Evolutionary conservation across 2,797 vertebrate genomes (phyloP).

Genomic region (Karalla daura): DNA sequence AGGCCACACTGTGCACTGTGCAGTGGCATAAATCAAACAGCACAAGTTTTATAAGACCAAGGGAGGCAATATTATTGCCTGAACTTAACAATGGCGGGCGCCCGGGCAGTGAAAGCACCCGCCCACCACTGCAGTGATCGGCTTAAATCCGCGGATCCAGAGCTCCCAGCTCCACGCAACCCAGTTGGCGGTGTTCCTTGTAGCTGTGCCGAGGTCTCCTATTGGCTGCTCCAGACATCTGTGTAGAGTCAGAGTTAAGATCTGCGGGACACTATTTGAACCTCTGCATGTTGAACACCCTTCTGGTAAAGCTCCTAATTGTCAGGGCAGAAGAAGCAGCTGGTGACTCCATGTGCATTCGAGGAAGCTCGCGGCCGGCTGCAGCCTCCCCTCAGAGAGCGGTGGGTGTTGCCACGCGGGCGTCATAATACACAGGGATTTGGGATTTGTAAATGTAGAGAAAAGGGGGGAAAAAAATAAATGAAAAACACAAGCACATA

Average conservation of each 20-base stretch:
- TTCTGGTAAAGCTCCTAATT: conserved; percentile 31
- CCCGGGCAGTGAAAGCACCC: neutral
- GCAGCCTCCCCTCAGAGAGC: conserved; percentile 46
- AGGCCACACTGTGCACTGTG: neutral
- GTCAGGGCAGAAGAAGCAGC: conserved; percentile 64
- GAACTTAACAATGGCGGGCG: neutral
- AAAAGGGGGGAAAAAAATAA: neutral
- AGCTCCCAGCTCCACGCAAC: conserved; percentile 29
- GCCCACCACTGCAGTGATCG: neutral
- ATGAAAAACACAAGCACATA: conserved; percentile 1
- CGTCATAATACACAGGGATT: conserved; percentile 8
- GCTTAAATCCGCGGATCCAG: conserved; percentile 15
- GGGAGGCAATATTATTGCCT: neutral
- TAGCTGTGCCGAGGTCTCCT: conserved; percentile 34
- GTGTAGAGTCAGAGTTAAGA: conserved; percentile 15
- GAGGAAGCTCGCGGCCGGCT: conserved; percentile 18
- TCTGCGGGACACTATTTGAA: conserved; percentile 46
- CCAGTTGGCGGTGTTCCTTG: conserved; percentile 32
- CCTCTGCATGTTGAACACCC: conserved; percentile 22
- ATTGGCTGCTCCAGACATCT: conserved; percentile 22
- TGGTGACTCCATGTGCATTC: conserved; percentile 37
- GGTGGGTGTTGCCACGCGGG: conserved; percentile 35
- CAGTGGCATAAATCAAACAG: neutral
- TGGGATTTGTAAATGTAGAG: conserved; percentile 39
- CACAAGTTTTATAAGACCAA: neutral